Conservation (phyloP, 1,140 invertebrate species). For the Nephila pilipes region DNA sequence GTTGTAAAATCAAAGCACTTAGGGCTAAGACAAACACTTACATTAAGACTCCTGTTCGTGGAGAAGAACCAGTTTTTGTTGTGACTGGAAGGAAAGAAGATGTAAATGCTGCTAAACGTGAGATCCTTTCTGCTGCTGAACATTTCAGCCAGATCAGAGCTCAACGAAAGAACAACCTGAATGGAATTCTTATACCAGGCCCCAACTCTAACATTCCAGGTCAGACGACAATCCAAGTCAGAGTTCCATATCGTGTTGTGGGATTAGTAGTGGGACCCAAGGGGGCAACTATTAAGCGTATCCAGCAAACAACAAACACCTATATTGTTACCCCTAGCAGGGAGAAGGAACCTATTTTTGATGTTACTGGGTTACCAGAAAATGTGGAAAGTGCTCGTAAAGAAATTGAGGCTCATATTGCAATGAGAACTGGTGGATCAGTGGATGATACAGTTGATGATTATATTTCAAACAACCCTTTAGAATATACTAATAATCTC, state of each 20-base stretch:
- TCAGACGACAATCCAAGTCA: constrained; percentile 97
- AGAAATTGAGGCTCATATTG: constrained; percentile 99
- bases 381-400: constrained; percentile 96
- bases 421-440: constrained; percentile 92
- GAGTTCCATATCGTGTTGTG: constrained; percentile 98
- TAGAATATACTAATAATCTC: constrained; percentile 59
- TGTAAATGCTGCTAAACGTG: constrained; percentile 96
- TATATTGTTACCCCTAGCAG: constrained; percentile 99
- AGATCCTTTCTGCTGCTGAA: constrained; percentile 99
- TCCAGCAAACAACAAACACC: constrained; percentile 99
- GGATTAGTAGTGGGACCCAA: constrained; percentile 99
- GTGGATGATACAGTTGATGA: constrained; percentile 74
- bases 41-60: constrained; percentile 99
- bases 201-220: constrained; percentile 85
- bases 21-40: constrained; percentile 99
- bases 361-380: constrained; percentile 97
- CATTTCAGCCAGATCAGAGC: constrained; percentile 99
- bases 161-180: constrained; percentile 91
- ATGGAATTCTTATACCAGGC: constrained; percentile 79
- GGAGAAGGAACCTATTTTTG: constrained; percentile 99
- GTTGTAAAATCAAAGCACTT: constrained; percentile 99
- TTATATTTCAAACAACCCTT: constrained; percentile 47
- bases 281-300: constrained; percentile 99
- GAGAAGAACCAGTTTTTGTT: constrained; percentile 99
- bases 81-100: constrained; percentile 99